These are phyloP conservation scores for Octopus sinensis DNA, from an alignment of 1,140 invertebrate species.

Conservation along the genomic window DNA sequence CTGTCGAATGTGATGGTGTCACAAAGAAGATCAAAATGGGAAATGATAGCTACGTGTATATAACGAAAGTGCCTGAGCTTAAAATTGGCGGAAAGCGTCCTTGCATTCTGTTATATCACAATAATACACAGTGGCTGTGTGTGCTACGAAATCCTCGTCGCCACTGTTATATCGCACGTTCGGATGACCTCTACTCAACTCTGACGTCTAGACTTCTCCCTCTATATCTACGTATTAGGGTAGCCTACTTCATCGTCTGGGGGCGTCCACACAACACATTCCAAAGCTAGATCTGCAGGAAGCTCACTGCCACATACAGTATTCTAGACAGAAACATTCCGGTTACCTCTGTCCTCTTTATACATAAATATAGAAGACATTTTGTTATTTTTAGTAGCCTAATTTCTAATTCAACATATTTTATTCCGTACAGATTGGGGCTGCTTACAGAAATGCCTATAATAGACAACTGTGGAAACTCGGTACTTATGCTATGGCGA, in stretches of 20 bases:
- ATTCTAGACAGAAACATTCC: not conserved
- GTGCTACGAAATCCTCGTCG: too few species aligned
- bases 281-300: not conserved
- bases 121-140: too few species aligned
- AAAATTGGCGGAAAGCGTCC: too few species aligned
- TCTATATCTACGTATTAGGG: too few species aligned
- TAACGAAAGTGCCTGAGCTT: too few species aligned
- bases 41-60: too few species aligned
- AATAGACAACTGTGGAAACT: slow-evolving; percentile 3
- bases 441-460: slow-evolving; percentile 15
- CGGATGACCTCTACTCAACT: too few species aligned
- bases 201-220: too few species aligned
- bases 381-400: not conserved
- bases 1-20: too few species aligned
- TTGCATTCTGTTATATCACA: too few species aligned
- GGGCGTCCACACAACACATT: not conserved
- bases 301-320: not conserved
- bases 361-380: not conserved
- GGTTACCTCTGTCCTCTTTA: not conserved
- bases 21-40: too few species aligned
- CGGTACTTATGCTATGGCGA: slow-evolving; percentile 15
- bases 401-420: not conserved
- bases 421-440: slow-evolving; percentile 10
- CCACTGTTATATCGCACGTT: too few species aligned
- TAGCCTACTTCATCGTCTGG: not conserved